Evolutionary conservation across 2,888 invertebrate species (phyloP), one percentile per base, ranked within the genome.

Genomic region (Tetrapedia diversipes): DNA sequence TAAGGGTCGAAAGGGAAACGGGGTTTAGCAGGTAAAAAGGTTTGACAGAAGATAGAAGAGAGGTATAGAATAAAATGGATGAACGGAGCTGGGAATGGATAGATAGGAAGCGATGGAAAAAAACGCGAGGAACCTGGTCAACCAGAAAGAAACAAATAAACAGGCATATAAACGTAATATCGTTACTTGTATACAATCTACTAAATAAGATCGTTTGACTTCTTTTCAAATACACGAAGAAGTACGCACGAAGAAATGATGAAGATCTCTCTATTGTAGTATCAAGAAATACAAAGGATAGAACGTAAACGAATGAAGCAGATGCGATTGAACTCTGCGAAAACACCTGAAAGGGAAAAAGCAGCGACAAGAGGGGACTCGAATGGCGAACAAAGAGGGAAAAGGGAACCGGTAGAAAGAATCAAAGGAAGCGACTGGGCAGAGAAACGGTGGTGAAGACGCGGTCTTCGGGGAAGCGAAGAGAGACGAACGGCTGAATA

Each of bases 401-500:
- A 67, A 16, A 56, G 22, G 11, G 32, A 32, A 45, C 14, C 66
- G 49, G 60, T 70, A 59, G 74, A 72, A 41, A 51, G n/a, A 65
- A 57, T 64, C 49, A 71, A 64, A 71, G 71, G 59, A 61, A 70
- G 39, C 45, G 70, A 56, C 53, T 61, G 53, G 37, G 24, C 45
- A 54, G 76, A 54, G 45, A 73, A 66, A 22, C 56, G 49, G 71
- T 56, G 24, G 64, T 65, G 60, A n/a, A n/a, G n/a, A 47, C 59
- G 61, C 37, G 24, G 45, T 54, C 27, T 77, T 77, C 54, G 68
- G 8, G 63, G 54, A 77, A 63, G 57, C 8, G 32, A 61, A 61
- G 37, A 56, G 51, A 45, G 56, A 27, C 37, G 63, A 39, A 29
- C 53, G 34, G 77, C 78, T 82, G 81, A 86, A 81, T 81, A 86